Conservation (phyloP, 2,888 invertebrate genomes). For the Oxystoma pomonae region DNA sequence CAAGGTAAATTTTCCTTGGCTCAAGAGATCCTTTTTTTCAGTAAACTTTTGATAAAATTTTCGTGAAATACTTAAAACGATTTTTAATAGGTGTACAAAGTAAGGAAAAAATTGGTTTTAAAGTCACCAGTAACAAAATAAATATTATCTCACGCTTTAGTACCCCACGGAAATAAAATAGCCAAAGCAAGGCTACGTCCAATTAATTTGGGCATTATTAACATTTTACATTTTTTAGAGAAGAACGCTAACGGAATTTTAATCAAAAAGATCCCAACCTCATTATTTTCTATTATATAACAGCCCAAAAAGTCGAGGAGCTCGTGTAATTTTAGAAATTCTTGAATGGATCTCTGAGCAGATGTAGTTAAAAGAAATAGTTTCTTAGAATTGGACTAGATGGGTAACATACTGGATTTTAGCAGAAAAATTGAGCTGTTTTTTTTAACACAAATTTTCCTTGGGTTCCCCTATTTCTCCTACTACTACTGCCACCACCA, state of each 20-base stretch:
- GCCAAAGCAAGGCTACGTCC: background rate
- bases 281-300: slow-evolving; percentile 24
- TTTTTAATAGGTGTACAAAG: too few species aligned
- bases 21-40: too few species aligned
- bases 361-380: background rate
- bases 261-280: slow-evolving; percentile 24
- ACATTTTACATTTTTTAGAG: background rate
- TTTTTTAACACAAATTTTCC: too few species aligned
- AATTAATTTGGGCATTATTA: slow-evolving; percentile 3
- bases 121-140: background rate
- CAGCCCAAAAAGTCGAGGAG: background rate
- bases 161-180: background rate
- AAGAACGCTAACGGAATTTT: slow-evolving; percentile 23
- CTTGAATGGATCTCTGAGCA: background rate
- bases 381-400: background rate
- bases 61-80: too few species aligned
- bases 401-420: too few species aligned
- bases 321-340: background rate
- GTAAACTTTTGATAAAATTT: too few species aligned
- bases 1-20: too few species aligned
- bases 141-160: background rate
- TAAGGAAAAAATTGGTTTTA: too few species aligned
- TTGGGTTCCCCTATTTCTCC: too few species aligned
- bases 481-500: too few species aligned
- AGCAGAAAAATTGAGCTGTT: too few species aligned